Conservation (phyloP, 2,797 vertebrate species). For the Synaphobranchus kaupii region DNA sequence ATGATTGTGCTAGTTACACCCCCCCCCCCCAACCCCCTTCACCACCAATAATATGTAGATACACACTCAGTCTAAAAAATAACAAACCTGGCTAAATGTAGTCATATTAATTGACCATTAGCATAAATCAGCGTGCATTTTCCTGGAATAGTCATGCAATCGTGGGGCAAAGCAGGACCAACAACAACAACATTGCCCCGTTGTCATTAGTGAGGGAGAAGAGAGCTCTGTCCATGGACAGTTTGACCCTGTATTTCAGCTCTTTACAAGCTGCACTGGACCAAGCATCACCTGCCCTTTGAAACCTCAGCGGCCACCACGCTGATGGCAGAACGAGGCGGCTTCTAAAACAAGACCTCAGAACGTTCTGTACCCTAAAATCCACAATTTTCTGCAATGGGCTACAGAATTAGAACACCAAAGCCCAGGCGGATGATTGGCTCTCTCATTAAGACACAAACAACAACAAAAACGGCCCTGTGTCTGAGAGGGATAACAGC, state of each 20-base stretch:
- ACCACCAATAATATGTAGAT: conserved; percentile 1
- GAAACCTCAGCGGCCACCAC: not conserved
- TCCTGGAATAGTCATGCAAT: conserved; percentile 45
- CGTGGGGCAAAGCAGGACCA: conserved; percentile 13
- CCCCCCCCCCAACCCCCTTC: not conserved
- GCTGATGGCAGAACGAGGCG: not conserved
- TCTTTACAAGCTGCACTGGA: not conserved
- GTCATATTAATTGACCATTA: conserved; percentile 50
- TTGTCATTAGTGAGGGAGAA: conserved; percentile 38
- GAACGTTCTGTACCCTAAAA: conserved; percentile 24
- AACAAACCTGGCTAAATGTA: conserved; percentile 36
- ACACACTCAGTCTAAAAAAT: conserved; percentile 9
- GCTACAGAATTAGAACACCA: not conserved
- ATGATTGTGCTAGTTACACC: not conserved
- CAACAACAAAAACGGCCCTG: not conserved
- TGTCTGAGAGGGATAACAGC: not conserved
- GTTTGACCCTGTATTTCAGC: not conserved
- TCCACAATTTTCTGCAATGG: conserved; percentile 3
- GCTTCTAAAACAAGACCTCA: not conserved
- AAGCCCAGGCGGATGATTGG: not conserved
- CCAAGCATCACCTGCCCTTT: not conserved
- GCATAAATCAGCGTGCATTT: conserved; percentile 51
- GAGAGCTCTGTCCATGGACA: conserved; percentile 1
- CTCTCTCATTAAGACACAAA: not conserved
- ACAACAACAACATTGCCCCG: conserved; percentile 38